Evolutionary conservation across 2,797 vertebrate species (phyloP).

Genomic region (Philypnodon macrostomus): DNA sequence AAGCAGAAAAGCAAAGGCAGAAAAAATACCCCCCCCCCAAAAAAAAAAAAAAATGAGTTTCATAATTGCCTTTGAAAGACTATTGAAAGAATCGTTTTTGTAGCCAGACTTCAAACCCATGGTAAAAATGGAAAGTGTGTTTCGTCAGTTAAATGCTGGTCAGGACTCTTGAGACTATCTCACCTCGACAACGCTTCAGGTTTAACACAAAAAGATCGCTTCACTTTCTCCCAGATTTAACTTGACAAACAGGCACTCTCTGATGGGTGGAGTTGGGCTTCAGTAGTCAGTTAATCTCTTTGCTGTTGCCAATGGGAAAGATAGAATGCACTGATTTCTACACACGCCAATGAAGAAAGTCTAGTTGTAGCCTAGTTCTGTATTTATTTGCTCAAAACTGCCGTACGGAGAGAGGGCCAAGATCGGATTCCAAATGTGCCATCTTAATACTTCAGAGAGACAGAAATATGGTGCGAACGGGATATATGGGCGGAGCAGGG

Average conservation of each 20-base stretch:
- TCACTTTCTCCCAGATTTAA: slow-evolving; percentile 33
- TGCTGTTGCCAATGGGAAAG: slow-evolving; percentile 40
- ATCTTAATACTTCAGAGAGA: slow-evolving; percentile 44
- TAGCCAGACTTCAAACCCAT: background rate
- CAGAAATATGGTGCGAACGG: slow-evolving; percentile 21
- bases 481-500: slow-evolving; percentile 23
- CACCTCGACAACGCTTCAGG: slow-evolving; percentile 4
- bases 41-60: slow-evolving; percentile 8
- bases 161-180: background rate
- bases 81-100: background rate
- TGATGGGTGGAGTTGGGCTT: slow-evolving; percentile 22
- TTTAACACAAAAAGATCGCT: slow-evolving; percentile 13
- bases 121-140: background rate
- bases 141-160: background rate
- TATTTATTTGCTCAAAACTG: slow-evolving; percentile 12
- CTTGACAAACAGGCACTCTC: slow-evolving; percentile 55
- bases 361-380: slow-evolving; percentile 34
- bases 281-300: slow-evolving; percentile 62
- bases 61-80: background rate
- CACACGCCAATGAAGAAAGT: slow-evolving; percentile 53
- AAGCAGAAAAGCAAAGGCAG: no score
- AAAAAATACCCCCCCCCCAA: no score
- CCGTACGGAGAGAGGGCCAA: slow-evolving; percentile 16
- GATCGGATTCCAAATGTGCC: slow-evolving; percentile 51
- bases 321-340: slow-evolving; percentile 48